These are phyloP conservation scores for Cheilosia soror DNA, from an alignment of 2,888 invertebrate genomes.

Conservation along the genomic window DNA sequence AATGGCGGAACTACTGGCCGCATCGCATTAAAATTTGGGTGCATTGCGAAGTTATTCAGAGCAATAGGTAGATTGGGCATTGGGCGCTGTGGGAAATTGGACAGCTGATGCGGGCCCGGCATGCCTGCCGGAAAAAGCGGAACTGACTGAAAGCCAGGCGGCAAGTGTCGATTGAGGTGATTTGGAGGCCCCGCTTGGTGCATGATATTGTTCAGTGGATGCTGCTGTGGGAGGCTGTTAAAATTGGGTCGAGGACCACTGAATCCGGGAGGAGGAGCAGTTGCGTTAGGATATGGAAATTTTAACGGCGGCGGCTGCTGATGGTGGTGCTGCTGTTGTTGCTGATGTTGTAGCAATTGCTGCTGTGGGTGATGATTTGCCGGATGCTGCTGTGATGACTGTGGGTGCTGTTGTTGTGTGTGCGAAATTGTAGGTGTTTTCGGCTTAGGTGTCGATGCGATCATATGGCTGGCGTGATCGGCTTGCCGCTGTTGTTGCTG, in stretches of 20 bases:
- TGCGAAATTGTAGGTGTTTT: constrained; percentile 75
- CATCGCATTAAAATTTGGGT: constrained; percentile 83
- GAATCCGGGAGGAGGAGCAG: constrained; percentile 68
- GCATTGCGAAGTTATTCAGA: constrained; percentile 84
- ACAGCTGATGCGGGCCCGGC: constrained; percentile 78
- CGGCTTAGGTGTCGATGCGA: constrained; percentile 75
- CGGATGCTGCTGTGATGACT: constrained; percentile 78
- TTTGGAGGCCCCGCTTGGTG: constrained; percentile 77
- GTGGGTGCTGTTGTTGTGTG: constrained; percentile 73
- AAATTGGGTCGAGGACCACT: constrained; percentile 71
- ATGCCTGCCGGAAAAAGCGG: constrained; percentile 79
- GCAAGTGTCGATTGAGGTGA: constrained; percentile 79
- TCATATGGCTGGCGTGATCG: constrained; percentile 69
- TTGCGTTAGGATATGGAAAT: constrained; percentile 54
- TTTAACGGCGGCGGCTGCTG: constrained; percentile 52
- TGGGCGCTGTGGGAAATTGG: constrained; percentile 63
- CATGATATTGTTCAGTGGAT: constrained; percentile 76
- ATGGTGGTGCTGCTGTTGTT: constrained; percentile 69
- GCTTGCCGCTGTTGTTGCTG: constrained; percentile 75
- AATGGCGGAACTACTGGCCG: constrained; percentile 81
- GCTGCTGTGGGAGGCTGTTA: constrained; percentile 74
- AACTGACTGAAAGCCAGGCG: constrained; percentile 80
- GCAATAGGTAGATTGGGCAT: constrained; percentile 81
- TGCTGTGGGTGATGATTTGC: constrained; percentile 76
- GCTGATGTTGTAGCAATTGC: constrained; percentile 68